A percentile compares a stretch with the other conserved stretches of the same genome.
Evolutionary conservation across 2,113 vertebrate genomes (phyloP).

Genomic region (Erinaceus europaeus): DNA sequence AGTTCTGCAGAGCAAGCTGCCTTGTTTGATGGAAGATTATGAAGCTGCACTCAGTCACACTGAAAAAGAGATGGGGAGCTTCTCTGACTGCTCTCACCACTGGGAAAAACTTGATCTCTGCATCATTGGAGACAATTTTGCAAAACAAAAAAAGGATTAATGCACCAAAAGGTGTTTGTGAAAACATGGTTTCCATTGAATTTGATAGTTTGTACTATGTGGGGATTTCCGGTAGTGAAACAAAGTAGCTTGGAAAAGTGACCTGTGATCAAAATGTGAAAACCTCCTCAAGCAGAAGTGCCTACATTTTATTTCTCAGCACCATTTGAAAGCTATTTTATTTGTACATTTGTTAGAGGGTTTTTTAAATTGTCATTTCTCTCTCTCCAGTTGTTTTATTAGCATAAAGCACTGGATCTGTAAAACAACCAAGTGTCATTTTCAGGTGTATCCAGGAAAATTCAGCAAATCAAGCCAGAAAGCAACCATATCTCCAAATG

Average conservation of each 20-base stretch:
- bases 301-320: slow-evolving; percentile 62
- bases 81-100: background rate
- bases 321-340: background rate
- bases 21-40: background rate
- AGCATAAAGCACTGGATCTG: slow-evolving; percentile 21
- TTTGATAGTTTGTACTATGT: accelerated
- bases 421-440: slow-evolving; percentile 8
- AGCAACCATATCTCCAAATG: background rate
- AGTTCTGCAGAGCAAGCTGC: background rate
- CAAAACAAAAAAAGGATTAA: background rate
- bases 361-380: background rate
- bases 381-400: slow-evolving; percentile 22
- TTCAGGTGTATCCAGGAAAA: slow-evolving; percentile 15
- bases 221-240: slow-evolving; percentile 6
- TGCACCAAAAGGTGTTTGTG: background rate
- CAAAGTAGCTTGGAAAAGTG: slow-evolving; percentile 31
- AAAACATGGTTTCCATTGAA: slow-evolving; percentile 9
- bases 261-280: slow-evolving; percentile 35
- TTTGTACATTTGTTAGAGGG: slow-evolving; percentile 39
- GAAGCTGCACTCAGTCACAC: background rate
- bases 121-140: background rate
- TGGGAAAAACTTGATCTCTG: background rate
- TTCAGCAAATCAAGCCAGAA: slow-evolving; percentile 3
- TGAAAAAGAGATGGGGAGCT: background rate
- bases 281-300: slow-evolving; percentile 67